Conservation (phyloP, 2,888 invertebrate genomes). For the Caenorhabditis macrosperma region DNA sequence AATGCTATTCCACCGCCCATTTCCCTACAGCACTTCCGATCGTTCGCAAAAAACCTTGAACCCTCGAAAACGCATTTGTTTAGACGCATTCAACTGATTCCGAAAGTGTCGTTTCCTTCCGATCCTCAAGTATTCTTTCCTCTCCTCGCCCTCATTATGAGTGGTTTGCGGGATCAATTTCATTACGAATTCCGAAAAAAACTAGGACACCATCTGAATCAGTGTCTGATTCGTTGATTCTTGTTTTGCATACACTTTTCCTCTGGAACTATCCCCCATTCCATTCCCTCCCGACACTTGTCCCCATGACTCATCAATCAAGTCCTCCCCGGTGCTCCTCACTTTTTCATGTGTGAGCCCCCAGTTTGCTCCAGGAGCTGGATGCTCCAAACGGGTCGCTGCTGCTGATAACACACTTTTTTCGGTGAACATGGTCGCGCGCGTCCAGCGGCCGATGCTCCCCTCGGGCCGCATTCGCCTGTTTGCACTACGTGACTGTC, state of each 20-base stretch:
- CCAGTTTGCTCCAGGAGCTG: neutral
- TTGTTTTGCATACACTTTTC: too few relatives aligned
- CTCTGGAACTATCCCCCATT: slow-evolving; percentile 3
- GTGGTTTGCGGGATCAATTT: slow-evolving; percentile 45
- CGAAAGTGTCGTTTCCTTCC: neutral
- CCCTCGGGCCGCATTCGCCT: slow-evolving; percentile 11
- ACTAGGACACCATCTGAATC: slow-evolving; percentile 39
- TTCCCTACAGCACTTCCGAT: too few relatives aligned
- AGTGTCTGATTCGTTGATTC: slow-evolving; percentile 1
- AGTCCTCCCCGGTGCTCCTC: neutral
- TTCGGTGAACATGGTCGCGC: slow-evolving; percentile 28
- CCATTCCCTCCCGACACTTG: neutral
- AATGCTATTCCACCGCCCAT: too few relatives aligned
- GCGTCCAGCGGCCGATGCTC: slow-evolving; percentile 22
- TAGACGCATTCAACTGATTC: too few relatives aligned
- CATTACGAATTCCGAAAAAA: slow-evolving; percentile 18
- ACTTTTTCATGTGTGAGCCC: too few relatives aligned
- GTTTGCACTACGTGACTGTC: slow-evolving; percentile 61
- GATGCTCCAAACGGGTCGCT: slow-evolving; percentile 22
- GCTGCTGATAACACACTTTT: slow-evolving; percentile 50
- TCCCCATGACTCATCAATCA: neutral
- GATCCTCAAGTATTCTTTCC: neutral
- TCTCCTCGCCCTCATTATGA: slow-evolving; percentile 11
- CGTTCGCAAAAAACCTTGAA: too few relatives aligned
- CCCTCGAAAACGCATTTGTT: neutral